These are phyloP conservation scores for Actias luna DNA, from an alignment of 2,888 invertebrate species.

Conservation along the genomic window DNA sequence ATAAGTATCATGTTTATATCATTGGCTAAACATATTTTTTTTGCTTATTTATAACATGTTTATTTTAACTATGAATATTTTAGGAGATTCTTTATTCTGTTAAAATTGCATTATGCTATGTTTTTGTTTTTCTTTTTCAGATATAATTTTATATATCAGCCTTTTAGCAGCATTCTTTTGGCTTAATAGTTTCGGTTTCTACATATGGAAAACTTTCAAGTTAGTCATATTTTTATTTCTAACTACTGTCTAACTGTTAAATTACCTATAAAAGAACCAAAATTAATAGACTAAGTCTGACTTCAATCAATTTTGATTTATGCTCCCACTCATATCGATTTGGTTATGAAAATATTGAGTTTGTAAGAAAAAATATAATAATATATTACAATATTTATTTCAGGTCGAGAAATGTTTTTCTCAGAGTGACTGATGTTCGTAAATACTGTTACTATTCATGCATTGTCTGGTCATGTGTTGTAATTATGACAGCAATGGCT, in stretches of 20 bases:
- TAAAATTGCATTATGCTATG: no score
- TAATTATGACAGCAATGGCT: conserved; percentile 87
- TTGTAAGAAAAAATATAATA: neutral
- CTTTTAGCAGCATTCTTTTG: conserved; percentile 92
- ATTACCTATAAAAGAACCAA: neutral
- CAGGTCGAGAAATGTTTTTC: conserved; percentile 91
- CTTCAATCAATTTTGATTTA: neutral
- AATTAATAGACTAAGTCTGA: neutral
- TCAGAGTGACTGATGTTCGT: conserved; percentile 91
- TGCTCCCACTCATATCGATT: neutral
- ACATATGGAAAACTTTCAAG: conserved; percentile 94
- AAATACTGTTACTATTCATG: conserved; percentile 94
- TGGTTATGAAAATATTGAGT: neutral
- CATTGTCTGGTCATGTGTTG: conserved; percentile 90
- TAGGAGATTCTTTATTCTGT: no score
- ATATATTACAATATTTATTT: conserved; percentile 37
- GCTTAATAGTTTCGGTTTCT: conserved; percentile 92
- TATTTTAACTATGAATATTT: no score
- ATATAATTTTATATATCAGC: conserved; percentile 88
- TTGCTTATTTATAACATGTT: neutral
- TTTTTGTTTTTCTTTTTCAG: conserved; percentile 83
- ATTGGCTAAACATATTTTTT: neutral
- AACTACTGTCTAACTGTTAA: no score
- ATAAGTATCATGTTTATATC: neutral
- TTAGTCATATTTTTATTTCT: conserved; percentile 54